These are phyloP conservation scores for Aepyceros melampus DNA, from an alignment of 2,113 vertebrate genomes.

Conservation along the genomic window DNA sequence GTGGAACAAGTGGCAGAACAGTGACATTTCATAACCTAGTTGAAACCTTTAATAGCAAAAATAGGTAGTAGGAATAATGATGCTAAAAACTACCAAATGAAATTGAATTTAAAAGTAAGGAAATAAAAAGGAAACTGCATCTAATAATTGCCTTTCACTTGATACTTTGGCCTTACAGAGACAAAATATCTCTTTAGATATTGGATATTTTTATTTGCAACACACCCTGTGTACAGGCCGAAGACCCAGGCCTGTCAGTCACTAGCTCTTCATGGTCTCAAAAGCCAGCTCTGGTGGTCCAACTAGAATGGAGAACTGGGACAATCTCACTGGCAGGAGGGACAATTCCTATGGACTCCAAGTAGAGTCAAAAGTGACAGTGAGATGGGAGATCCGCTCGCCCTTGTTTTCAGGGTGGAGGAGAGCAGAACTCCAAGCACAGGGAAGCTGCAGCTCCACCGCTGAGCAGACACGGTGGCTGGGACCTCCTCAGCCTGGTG, in stretches of 20 bases:
- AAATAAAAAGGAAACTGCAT: not conserved
- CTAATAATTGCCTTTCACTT: not conserved
- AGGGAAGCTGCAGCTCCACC: fast-evolving
- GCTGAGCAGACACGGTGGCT: fast-evolving
- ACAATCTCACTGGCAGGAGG: too few relatives aligned
- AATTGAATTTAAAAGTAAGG: not conserved
- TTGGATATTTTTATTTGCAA: not conserved
- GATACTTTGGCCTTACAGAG: not conserved
- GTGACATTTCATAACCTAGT: not conserved
- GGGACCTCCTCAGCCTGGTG: not conserved
- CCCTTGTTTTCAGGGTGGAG: not conserved
- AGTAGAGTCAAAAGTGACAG: not conserved
- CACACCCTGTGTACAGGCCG: fast-evolving
- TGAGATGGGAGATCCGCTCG: too few relatives aligned
- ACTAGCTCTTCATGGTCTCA: fast-evolving
- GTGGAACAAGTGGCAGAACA: too few relatives aligned
- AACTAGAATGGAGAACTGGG: not conserved
- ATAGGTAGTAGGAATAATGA: not conserved
- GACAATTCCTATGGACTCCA: not conserved
- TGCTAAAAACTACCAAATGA: not conserved
- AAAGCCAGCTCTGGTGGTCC: not conserved
- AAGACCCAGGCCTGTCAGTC: not conserved
- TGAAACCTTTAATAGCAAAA: not conserved
- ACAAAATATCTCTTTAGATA: not conserved
- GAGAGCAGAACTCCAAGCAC: not conserved